Base-by-base conservation (phyloP, 2,888 invertebrate genomes). In the Andrena dorsata region DNA sequence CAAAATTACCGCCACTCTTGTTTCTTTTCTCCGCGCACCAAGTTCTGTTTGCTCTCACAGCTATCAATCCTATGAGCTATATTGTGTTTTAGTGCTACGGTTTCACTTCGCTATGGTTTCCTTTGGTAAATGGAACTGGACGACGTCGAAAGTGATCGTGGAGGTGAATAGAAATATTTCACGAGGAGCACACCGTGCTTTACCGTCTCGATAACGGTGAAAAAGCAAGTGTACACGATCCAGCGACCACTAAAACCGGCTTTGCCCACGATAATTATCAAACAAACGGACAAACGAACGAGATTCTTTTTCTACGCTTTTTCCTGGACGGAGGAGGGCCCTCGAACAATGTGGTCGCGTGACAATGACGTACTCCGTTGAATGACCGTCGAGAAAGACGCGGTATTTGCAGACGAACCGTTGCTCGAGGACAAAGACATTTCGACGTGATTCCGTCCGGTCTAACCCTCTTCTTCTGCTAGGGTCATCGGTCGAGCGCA, bases 291-390 rank as follows among this genome's bases (percentile, higher is more conserved):
- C 77, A 77, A 85, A 85, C 81, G 78, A 81, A 71, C 84, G 64
- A 76, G 83, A 53, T 77, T 75, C 72, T 85, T 47, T 72, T 75
- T 65, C 71, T 84, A 69, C 68, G 60, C 70, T 76, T 73, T 71
- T 71, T 69, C 74, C 63, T 20, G 49, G 74, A 49, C 23, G 58
- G 32, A 69, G 61, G 66, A 77, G 76, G 61, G 73, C 64, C 60
- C 77, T 80, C 74, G 80, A 76, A 88, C 85, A 88, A 88, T 88
- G 80, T 75, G 84, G 80, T 85, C 79, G 83, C 80, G 85, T 74
- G 82, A 89, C 89, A 89, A 89, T 89, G 87, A 88, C 87, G 86
- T 86, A 68, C 85, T 84, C 66, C 72, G 86, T 71, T 88, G 88
- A 88, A 88, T 86, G 88, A 88, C 86, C 86, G 83, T 72, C 58